Conservation (phyloP, 1,140 invertebrate genomes). For the Cryptotermes secundus region DNA sequence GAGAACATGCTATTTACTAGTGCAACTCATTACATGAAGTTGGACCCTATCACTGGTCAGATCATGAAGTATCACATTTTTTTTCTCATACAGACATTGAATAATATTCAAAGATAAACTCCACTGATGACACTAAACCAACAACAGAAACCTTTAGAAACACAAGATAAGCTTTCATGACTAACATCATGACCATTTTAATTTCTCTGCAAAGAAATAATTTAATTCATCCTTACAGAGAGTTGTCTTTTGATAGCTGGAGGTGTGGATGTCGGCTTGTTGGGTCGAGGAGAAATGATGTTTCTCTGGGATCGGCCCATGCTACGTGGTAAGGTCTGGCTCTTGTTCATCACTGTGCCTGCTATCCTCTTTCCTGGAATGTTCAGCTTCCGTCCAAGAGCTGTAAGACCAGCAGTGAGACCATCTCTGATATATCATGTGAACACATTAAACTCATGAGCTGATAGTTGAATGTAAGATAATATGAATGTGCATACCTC, state of each 20-base stretch:
- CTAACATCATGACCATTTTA: background rate
- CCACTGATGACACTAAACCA: too few species aligned
- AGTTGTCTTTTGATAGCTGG: constrained; percentile 78
- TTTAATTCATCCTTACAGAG: constrained; percentile 55
- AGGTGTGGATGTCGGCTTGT: constrained; percentile 74
- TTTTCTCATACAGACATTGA: too few species aligned
- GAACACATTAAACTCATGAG: too few species aligned
- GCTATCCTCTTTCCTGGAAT: constrained; percentile 65
- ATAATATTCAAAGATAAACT: too few species aligned
- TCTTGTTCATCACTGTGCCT: constrained; percentile 67
- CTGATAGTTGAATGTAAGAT: too few species aligned
- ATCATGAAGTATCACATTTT: too few species aligned
- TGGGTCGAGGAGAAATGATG: constrained; percentile 43
- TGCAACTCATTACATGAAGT: too few species aligned
- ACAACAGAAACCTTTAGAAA: too few species aligned
- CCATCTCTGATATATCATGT: too few species aligned
- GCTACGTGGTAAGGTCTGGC: constrained; percentile 77
- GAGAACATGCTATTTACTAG: too few species aligned
- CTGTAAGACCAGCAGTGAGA: constrained; percentile 46
- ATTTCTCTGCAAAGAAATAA: constrained; percentile 27
- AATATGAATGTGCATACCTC: too few species aligned
- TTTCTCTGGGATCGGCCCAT: constrained; percentile 66
- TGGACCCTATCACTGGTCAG: too few species aligned
- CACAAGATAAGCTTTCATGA: background rate
- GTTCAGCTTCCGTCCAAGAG: constrained; percentile 70